Percentiles rank a stretch among this genome's conserved stretches.
Conservation (phyloP, 2,888 invertebrate species). For the Melinaea marsaeus region DNA sequence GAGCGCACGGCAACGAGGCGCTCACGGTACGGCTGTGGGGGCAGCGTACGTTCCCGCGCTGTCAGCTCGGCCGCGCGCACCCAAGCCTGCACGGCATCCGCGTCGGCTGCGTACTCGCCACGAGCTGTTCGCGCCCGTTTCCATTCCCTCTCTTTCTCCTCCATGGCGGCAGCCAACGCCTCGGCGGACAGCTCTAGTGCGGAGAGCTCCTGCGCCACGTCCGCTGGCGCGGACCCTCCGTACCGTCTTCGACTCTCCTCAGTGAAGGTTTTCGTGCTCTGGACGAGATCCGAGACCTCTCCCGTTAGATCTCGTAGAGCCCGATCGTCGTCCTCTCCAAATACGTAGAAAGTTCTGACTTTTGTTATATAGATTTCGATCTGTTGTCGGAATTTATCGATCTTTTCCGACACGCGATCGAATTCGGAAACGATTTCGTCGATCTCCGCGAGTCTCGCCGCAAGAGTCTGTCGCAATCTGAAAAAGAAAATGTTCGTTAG, state of each 20-base stretch:
- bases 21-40: constrained; percentile 87
- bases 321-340: constrained; percentile 83
- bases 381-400: constrained; percentile 82
- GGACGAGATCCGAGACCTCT: constrained; percentile 77
- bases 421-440: constrained; percentile 87
- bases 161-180: constrained; percentile 87
- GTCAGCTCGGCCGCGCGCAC: constrained; percentile 89
- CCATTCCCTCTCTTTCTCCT: constrained; percentile 91
- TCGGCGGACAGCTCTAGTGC: constrained; percentile 90
- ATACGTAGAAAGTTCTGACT: constrained; percentile 85
- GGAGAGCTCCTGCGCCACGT: constrained; percentile 88
- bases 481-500: constrained; percentile 50
- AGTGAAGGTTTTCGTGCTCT: constrained; percentile 78
- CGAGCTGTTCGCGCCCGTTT: constrained; percentile 90
- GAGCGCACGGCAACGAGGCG: constrained; percentile 86
- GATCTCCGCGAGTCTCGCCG: constrained; percentile 85
- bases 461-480: constrained; percentile 89
- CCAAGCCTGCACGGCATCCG: constrained; percentile 90
- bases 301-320: constrained; percentile 78
- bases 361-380: constrained; percentile 82
- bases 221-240: constrained; percentile 83
- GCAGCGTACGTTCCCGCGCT: constrained; percentile 87
- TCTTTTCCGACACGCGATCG: constrained; percentile 83
- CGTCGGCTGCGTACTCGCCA: constrained; percentile 87
- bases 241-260: constrained; percentile 80